These are phyloP conservation scores for Ahaetulla prasina DNA, from an alignment of 2,113 vertebrate genomes.

Conservation along the genomic window DNA sequence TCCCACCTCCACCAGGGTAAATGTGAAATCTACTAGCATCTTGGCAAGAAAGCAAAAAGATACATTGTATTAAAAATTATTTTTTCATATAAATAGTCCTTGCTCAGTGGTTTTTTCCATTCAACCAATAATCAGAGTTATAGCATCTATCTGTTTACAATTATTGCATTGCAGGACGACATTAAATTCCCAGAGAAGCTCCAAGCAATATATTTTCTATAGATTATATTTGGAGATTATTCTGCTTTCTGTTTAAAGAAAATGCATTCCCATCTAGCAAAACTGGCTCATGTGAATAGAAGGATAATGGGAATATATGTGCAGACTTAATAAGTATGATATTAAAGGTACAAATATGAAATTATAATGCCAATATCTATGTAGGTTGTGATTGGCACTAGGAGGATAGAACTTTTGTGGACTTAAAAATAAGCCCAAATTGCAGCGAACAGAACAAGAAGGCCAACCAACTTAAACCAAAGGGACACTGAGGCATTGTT, in stretches of 20 bases:
- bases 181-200: neutral
- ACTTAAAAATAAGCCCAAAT: neutral
- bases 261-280: no score
- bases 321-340: neutral
- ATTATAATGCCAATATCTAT: neutral
- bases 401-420: neutral
- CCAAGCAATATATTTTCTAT: neutral
- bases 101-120: no score
- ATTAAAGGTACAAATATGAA: neutral
- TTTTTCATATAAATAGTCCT: no score
- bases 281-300: no score
- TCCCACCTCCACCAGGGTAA: no score
- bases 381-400: neutral
- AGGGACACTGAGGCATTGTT: accelerated
- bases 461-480: neutral
- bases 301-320: neutral
- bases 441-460: constrained; percentile 14
- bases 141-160: neutral
- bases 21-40: no score
- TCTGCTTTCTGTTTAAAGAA: neutral
- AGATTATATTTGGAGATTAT: neutral
- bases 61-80: no score
- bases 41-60: no score
- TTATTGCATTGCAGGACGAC: neutral
- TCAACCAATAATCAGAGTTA: neutral